Conservation (phyloP, 2,888 invertebrate genomes). For the Catocala sponsa region DNA sequence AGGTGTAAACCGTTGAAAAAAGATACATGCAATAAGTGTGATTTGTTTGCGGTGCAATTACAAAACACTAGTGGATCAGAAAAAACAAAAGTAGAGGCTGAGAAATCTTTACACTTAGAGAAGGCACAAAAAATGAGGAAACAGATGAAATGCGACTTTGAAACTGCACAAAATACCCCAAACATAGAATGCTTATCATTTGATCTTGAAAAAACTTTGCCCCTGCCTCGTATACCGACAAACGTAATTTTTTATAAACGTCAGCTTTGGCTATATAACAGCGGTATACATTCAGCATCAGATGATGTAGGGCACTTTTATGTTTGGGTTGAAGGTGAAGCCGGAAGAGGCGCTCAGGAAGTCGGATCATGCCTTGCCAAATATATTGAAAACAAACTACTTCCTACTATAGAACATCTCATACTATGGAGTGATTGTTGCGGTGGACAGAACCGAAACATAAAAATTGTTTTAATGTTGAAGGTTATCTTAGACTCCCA, state of each 20-base stretch:
- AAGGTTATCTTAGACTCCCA: constrained; percentile 20
- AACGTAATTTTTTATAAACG: constrained; percentile 28
- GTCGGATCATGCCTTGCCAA: no score
- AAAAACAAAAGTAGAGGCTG: constrained; percentile 14
- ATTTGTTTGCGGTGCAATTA: neutral
- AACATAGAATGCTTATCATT: constrained; percentile 21
- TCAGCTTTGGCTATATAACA: constrained; percentile 31
- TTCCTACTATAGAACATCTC: constrained; percentile 7
- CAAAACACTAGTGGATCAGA: constrained; percentile 9
- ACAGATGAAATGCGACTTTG: constrained; percentile 11
- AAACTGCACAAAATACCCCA: constrained; percentile 5
- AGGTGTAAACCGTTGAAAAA: constrained; percentile 15
- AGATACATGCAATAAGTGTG: constrained; percentile 22
- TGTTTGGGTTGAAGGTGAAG: constrained; percentile 13
- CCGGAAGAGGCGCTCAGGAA: no score
- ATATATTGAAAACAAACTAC: constrained; percentile 14
- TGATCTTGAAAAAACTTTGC: constrained; percentile 29
- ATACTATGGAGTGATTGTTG: constrained; percentile 29
- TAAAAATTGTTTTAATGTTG: constrained; percentile 1
- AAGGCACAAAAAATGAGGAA: constrained; percentile 18
- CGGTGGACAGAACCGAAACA: constrained; percentile 13
- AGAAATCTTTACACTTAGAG: constrained; percentile 19
- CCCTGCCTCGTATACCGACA: constrained; percentile 23
- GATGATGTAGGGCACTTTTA: no score
- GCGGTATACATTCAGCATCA: constrained; percentile 9